Evolutionary conservation across 2,888 invertebrate genomes (phyloP).

Genomic region (Thelaira solivaga): DNA sequence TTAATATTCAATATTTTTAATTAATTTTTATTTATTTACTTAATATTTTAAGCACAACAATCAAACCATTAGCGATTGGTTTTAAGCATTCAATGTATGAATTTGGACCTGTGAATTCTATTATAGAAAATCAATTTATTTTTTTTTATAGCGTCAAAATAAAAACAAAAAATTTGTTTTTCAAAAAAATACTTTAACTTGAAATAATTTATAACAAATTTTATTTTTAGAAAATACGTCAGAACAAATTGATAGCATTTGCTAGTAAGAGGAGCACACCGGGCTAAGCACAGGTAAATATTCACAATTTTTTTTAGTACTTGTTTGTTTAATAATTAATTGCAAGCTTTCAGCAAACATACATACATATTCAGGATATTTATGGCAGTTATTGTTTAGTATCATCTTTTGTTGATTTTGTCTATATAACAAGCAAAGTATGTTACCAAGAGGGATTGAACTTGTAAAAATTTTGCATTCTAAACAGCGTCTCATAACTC

Average conservation of each 20-base stretch:
- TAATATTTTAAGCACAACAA: neutral
- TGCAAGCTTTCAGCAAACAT: neutral
- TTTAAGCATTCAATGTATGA: neutral
- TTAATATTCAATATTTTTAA: neutral
- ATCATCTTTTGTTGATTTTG: neutral
- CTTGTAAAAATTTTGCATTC: conserved; percentile 53
- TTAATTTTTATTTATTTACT: neutral
- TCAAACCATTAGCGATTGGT: neutral
- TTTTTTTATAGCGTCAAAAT: conserved; percentile 4
- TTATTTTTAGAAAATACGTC: conserved; percentile 54
- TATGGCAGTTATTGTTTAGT: conserved; percentile 25
- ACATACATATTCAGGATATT: conserved; percentile 10
- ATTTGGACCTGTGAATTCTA: neutral
- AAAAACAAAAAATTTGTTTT: neutral
- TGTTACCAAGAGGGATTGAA: conserved; percentile 63
- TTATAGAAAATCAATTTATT: neutral
- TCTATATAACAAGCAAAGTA: conserved; percentile 6
- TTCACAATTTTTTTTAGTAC: neutral
- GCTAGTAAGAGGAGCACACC: neutral
- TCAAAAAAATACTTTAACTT: neutral
- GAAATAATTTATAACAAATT: neutral
- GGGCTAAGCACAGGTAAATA: neutral
- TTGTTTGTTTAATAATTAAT: neutral
- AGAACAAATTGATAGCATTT: neutral
- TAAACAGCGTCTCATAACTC: conserved; percentile 56